Percentiles rank a stretch among this genome's conserved stretches.
phyloP scores from a whole-genome alignment of 2,113 vertebrate genomes.

The Propithecus coquereli region DNA sequence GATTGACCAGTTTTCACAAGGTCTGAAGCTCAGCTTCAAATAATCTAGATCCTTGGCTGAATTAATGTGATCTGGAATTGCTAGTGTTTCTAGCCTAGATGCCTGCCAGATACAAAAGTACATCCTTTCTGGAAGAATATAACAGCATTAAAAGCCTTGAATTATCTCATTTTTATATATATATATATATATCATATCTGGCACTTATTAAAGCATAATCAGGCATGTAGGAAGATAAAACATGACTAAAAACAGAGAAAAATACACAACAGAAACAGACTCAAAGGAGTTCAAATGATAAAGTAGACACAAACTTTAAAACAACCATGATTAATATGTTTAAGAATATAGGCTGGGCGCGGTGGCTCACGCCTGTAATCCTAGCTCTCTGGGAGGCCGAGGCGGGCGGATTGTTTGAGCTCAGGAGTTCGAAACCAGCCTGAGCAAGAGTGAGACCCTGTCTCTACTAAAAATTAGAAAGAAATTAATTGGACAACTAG shows the following conservation, averaged over 20 bases:
- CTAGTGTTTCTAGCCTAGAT: not conserved
- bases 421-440: too few species aligned
- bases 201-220: not conserved
- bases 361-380: too few species aligned
- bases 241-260: not conserved
- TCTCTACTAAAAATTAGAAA: too few species aligned
- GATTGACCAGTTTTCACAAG: not conserved
- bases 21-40: not conserved
- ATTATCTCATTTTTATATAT: not conserved
- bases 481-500: too few species aligned
- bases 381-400: too few species aligned
- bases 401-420: too few species aligned
- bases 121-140: not conserved
- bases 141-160: not conserved
- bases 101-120: not conserved
- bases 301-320: not conserved
- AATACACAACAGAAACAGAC: not conserved
- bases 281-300: not conserved
- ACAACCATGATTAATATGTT: not conserved
- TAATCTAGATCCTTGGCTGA: not conserved
- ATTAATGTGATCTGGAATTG: not conserved
- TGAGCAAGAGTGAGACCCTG: too few species aligned
- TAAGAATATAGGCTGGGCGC: too few species aligned
- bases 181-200: not conserved
- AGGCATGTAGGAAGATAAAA: not conserved